A percentile compares a stretch with the other conserved stretches of the same genome.
phyloP scores from a whole-genome alignment of 1,140 invertebrate genomes.

The Aphelenchoides besseyi region DNA sequence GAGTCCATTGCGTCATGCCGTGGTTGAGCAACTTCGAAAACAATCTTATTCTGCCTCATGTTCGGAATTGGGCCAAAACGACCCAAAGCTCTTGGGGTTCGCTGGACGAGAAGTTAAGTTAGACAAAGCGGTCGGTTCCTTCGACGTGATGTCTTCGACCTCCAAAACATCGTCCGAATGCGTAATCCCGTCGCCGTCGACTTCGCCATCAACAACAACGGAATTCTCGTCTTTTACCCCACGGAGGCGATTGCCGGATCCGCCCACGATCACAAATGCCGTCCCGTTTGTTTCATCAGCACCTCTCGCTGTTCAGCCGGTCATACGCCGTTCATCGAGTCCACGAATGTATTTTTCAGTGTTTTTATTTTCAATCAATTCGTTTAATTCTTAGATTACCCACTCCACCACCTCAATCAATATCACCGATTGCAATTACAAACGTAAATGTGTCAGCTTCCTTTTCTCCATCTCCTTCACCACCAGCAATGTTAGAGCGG shows the following conservation, averaged over 20 bases:
- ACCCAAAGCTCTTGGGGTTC: too few species aligned
- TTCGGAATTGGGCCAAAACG: too few species aligned
- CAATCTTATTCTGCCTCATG: not conserved
- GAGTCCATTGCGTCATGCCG: not conserved
- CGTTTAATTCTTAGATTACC: too few species aligned
- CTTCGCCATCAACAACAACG: not conserved
- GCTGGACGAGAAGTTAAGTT: too few species aligned
- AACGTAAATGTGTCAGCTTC: not conserved
- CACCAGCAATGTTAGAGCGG: not conserved
- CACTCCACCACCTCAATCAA: conserved; percentile 1
- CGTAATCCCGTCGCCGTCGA: not conserved
- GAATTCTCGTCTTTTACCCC: too few species aligned
- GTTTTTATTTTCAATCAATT: too few species aligned
- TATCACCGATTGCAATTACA: not conserved
- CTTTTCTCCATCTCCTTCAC: not conserved
- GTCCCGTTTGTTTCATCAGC: not conserved
- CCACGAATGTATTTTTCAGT: too few species aligned
- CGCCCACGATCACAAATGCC: too few species aligned
- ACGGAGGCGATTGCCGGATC: too few species aligned
- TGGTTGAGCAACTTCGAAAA: not conserved
- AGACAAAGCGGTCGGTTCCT: too few species aligned
- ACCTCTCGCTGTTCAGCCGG: not conserved
- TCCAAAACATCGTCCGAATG: too few species aligned
- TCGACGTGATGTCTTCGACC: too few species aligned
- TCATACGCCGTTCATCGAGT: conserved; percentile 10